Conservation (phyloP, 2,113 vertebrate species). For the Cephalopholis sonnerati region DNA sequence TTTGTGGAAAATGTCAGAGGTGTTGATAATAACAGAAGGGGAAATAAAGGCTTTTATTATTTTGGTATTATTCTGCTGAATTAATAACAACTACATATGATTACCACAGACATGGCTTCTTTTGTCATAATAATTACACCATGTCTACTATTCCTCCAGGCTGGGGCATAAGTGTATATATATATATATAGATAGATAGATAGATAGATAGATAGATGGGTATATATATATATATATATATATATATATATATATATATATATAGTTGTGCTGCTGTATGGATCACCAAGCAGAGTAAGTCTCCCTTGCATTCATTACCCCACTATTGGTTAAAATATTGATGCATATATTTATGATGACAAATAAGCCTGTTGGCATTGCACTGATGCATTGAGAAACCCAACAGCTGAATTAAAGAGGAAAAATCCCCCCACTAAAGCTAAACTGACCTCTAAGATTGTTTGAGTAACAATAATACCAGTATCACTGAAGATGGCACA, state of each 20-base stretch:
- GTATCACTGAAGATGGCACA: background rate
- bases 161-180: background rate
- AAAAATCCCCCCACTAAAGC: background rate
- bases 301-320: background rate
- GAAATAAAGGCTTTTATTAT: constrained; percentile 54
- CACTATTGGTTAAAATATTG: background rate
- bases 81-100: constrained; percentile 11
- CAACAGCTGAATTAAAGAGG: background rate
- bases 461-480: background rate
- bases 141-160: background rate
- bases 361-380: background rate
- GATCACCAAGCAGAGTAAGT: background rate
- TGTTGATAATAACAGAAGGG: constrained; percentile 53
- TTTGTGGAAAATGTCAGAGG: constrained; percentile 63
- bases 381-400: background rate
- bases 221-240: no score
- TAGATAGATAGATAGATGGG: no score
- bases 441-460: background rate
- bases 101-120: background rate
- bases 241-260: background rate
- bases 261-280: background rate
- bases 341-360: background rate
- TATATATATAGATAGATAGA: no score
- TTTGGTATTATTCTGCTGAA: constrained; percentile 17
- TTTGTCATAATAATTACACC: background rate